phyloP scores from a whole-genome alignment of 2,888 invertebrate genomes.

The Yponomeuta cagnagella region DNA sequence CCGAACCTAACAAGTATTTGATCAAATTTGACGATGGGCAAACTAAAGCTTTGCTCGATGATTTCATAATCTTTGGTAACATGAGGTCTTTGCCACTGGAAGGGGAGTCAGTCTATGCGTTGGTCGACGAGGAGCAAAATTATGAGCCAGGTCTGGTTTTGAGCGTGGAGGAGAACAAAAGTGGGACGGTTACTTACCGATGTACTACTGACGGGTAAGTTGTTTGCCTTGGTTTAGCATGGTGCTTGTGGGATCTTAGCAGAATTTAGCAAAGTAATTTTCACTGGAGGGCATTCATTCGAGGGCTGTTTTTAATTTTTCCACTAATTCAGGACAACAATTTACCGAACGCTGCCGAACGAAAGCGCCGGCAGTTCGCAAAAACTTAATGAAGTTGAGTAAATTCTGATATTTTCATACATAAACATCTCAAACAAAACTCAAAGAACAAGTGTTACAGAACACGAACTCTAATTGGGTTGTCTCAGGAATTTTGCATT shows the following conservation, averaged over 20 bases:
- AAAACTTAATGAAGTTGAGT: too few species aligned
- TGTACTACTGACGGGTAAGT: constrained; percentile 69
- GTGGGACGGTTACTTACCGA: constrained; percentile 61
- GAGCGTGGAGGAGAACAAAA: constrained; percentile 58
- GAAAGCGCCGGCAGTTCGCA: too few species aligned
- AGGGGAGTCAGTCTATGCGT: constrained; percentile 73
- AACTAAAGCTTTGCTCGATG: constrained; percentile 73
- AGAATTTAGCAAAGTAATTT: too few species aligned
- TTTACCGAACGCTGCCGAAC: too few species aligned
- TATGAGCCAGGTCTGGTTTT: constrained; percentile 73
- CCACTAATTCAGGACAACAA: too few species aligned
- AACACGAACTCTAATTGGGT: neutral
- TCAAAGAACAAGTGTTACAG: too few species aligned
- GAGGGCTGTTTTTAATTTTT: too few species aligned
- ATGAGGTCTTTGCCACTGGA: constrained; percentile 64
- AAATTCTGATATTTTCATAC: too few species aligned
- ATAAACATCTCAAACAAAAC: too few species aligned
- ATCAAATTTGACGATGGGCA: constrained; percentile 80
- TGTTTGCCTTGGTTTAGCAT: neutral
- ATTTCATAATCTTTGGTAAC: constrained; percentile 77
- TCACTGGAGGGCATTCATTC: too few species aligned
- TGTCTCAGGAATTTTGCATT: neutral
- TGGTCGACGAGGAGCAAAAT: constrained; percentile 70
- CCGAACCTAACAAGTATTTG: constrained; percentile 75
- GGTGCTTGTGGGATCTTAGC: too few species aligned